Evolutionary conservation across 1,140 invertebrate species (phyloP).

Genomic region (Eciton burchellii): DNA sequence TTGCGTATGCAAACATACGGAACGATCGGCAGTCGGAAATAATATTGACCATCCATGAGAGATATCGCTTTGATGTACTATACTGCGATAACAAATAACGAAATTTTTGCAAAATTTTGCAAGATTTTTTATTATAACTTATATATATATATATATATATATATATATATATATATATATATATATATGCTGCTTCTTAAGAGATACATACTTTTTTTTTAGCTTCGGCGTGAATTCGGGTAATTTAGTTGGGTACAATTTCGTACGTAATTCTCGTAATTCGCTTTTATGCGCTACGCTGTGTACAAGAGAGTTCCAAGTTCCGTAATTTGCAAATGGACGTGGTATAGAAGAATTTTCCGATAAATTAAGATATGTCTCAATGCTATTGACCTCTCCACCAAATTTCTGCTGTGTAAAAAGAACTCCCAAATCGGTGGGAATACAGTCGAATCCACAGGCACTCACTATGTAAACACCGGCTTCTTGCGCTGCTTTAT

Average conservation of each 20-base stretch:
- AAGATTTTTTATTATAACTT: too few species aligned
- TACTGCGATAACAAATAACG: slow-evolving; percentile 79
- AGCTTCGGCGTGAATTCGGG: slow-evolving; percentile 88
- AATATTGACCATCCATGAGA: slow-evolving; percentile 90
- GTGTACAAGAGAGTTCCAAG: slow-evolving; percentile 93
- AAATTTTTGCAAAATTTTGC: too few species aligned
- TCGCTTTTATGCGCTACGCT: slow-evolving; percentile 89
- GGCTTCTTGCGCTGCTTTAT: slow-evolving; percentile 91
- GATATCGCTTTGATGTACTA: slow-evolving; percentile 88
- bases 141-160: too few species aligned
- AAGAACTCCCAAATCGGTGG: slow-evolving; percentile 93
- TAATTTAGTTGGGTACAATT: slow-evolving; percentile 89
- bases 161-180: slow-evolving; percentile 30
- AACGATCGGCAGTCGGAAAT: slow-evolving; percentile 93
- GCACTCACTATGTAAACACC: slow-evolving; percentile 94
- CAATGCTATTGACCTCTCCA: slow-evolving; percentile 90
- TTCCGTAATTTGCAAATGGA: slow-evolving; percentile 89
- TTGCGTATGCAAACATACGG: slow-evolving; percentile 92
- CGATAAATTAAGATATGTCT: slow-evolving; percentile 88
- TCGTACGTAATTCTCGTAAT: slow-evolving; percentile 87
- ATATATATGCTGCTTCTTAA: not conserved
- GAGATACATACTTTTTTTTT: slow-evolving; percentile 82
- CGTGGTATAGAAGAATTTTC: slow-evolving; percentile 78
- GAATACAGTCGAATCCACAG: slow-evolving; percentile 96
- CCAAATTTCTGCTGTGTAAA: slow-evolving; percentile 91